phyloP scores from a whole-genome alignment of 2,888 invertebrate genomes.

The Teinopalpus imperialis region DNA sequence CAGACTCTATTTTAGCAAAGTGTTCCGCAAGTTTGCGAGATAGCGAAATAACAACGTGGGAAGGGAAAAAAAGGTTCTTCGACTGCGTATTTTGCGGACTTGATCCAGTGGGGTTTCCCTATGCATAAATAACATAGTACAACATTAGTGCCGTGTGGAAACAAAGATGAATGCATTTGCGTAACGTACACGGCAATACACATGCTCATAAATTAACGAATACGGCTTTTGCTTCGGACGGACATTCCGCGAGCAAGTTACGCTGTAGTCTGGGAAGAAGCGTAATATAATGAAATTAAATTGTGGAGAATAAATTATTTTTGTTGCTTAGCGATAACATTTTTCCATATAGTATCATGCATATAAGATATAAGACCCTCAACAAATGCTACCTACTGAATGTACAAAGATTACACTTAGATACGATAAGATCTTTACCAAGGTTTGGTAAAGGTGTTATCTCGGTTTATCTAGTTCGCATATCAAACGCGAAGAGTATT shows the following conservation, averaged over 20 bases:
- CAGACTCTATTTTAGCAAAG: conserved; percentile 22
- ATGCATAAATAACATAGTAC: conserved; percentile 19
- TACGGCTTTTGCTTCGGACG: conserved; percentile 22
- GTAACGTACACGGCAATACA: conserved; percentile 18
- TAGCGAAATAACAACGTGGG: conserved; percentile 14
- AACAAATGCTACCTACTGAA: too few species aligned
- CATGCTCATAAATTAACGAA: conserved; percentile 24
- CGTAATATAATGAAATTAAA: conserved; percentile 13
- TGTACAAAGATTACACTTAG: too few species aligned
- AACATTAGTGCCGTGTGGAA: conserved; percentile 23
- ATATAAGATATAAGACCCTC: too few species aligned
- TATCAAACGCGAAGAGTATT: too few species aligned
- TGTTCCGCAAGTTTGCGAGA: conserved; percentile 23
- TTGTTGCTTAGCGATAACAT: too few species aligned
- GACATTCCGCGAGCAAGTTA: conserved; percentile 17
- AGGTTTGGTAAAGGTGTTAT: too few species aligned
- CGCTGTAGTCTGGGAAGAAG: conserved; percentile 7
- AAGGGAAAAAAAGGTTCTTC: conserved; percentile 16
- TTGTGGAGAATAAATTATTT: too few species aligned
- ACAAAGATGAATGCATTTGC: conserved; percentile 24
- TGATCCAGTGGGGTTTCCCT: conserved; percentile 1
- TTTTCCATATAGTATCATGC: too few species aligned
- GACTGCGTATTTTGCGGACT: conserved; percentile 8
- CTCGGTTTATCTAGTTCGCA: too few species aligned
- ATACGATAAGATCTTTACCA: too few species aligned